Percentiles rank a stretch among this genome's conserved stretches.
Evolutionary conservation across 2,113 vertebrate species (phyloP).

Genomic region (Gobius niger): DNA sequence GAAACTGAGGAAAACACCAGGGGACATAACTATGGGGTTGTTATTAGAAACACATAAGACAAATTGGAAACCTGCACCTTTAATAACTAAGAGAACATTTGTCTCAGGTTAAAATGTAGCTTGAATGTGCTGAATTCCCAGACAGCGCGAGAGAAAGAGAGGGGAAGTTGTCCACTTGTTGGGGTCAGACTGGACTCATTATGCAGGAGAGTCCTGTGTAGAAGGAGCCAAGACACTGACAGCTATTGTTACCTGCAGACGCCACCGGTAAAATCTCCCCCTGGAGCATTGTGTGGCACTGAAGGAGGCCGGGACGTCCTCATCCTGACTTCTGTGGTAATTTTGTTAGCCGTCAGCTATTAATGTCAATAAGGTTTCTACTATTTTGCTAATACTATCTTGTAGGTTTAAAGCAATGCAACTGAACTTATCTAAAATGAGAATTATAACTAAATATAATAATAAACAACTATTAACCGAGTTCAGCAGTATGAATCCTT

Average conservation of each 20-base stretch:
- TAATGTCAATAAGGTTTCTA: neutral
- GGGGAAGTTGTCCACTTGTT: slow-evolving; percentile 21
- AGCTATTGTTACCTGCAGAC: slow-evolving; percentile 47
- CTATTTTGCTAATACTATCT: too few species aligned
- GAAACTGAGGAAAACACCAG: neutral
- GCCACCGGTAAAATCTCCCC: slow-evolving; percentile 34
- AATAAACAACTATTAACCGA: neutral
- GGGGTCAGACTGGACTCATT: slow-evolving; percentile 27
- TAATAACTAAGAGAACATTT: neutral
- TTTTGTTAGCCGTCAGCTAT: neutral
- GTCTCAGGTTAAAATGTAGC: slow-evolving; percentile 4
- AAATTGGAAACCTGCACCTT: neutral
- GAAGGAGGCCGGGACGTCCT: neutral
- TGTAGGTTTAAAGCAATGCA: too few species aligned
- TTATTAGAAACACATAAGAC: neutral
- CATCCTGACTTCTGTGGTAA: neutral
- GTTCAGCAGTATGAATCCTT: neutral
- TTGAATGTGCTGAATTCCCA: slow-evolving; percentile 29
- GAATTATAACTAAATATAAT: neutral
- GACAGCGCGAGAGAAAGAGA: neutral
- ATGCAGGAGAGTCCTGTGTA: slow-evolving; percentile 19
- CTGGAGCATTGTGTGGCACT: neutral
- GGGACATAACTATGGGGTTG: neutral
- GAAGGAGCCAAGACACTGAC: slow-evolving; percentile 29
- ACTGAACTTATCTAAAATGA: too few species aligned